Evolutionary conservation across 2,888 invertebrate species (phyloP).

Genomic region (Didymodactylos carnosus): DNA sequence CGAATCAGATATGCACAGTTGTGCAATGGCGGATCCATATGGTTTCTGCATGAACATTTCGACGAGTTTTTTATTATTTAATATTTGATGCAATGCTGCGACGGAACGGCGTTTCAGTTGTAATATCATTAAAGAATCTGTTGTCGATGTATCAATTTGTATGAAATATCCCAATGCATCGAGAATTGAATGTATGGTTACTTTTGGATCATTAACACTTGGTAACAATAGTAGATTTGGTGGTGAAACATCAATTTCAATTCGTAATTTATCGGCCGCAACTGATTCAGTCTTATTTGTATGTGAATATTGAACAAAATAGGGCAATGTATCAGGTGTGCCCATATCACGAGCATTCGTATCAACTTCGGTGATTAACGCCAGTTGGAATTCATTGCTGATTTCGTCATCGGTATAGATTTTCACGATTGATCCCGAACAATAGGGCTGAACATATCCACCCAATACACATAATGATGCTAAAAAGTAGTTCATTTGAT

Average conservation of each 20-base stretch:
- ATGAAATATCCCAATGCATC: not conserved
- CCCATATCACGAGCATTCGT: not conserved
- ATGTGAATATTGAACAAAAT: not conserved
- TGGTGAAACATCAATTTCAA: not conserved
- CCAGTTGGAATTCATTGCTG: not conserved
- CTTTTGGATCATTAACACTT: too few relatives aligned
- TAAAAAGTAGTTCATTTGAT: not conserved
- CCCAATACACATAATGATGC: not conserved
- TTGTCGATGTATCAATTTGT: not conserved
- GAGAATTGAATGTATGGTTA: not conserved
- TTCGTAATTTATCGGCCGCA: not conserved
- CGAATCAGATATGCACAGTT: too few relatives aligned
- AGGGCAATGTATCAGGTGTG: not conserved
- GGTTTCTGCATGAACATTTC: not conserved
- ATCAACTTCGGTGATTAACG: not conserved
- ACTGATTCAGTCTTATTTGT: not conserved
- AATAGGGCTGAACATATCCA: not conserved
- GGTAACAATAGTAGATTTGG: not conserved
- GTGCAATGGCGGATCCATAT: not conserved
- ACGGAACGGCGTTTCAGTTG: not conserved
- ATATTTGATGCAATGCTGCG: not conserved
- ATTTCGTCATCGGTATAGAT: not conserved
- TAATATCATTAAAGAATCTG: not conserved
- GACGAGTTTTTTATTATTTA: not conserved
- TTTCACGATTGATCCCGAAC: not conserved